Base-by-base conservation (phyloP, 2,888 invertebrate genomes). In the Pachycephus smyrnensis region DNA sequence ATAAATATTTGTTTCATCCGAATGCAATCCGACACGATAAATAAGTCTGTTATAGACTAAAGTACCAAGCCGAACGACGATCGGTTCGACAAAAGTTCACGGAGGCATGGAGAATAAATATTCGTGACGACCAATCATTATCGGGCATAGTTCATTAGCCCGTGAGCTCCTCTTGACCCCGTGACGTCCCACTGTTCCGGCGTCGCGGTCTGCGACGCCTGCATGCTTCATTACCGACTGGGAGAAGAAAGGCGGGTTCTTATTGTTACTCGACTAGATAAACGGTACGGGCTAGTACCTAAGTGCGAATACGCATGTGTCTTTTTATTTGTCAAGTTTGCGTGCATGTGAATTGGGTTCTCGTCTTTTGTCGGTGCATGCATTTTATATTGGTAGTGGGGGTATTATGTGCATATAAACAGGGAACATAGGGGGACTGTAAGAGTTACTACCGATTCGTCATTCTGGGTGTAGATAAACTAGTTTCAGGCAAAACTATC, bases 101-200 rank as follows among this genome's bases (percentile, higher is more conserved):
- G 15, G 0, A 40, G 1, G 6, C 40, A 55, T 55, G 75, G 76
- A 74, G 76, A 78, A 83, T 83, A 83, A 83, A 83, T 83, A 83
- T 82, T 82, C 81, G 80, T 82, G 77, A 80, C 80, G 82, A 82
- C 81, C 80, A 83, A 80, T 82, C 80, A 81, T 83, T 83, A 83
- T 83, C 83, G 78, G 79, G 75, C 73, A 71, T 79, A 80, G 83
- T 83, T 83, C 82, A 81, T 82, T 81, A 83, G 79, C 79, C 82
- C 69, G 78, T 40, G 73, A 76, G 73, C 76, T 77, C 73, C 75
- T 74, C 77, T 78, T 76, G 78, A 78, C 79, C 80, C 76, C 78
- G 73, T 35, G n/a, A 4, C 15, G 23, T 55, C 6, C 6, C 9
- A 15, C 15, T 15, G 15, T 55, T 55, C 40, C 23, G 40, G 40